Percentiles rank a stretch among this genome's conserved stretches.
Evolutionary conservation across 2,888 invertebrate species (phyloP).

Genomic region (Nephrotoma appendiculata): DNA sequence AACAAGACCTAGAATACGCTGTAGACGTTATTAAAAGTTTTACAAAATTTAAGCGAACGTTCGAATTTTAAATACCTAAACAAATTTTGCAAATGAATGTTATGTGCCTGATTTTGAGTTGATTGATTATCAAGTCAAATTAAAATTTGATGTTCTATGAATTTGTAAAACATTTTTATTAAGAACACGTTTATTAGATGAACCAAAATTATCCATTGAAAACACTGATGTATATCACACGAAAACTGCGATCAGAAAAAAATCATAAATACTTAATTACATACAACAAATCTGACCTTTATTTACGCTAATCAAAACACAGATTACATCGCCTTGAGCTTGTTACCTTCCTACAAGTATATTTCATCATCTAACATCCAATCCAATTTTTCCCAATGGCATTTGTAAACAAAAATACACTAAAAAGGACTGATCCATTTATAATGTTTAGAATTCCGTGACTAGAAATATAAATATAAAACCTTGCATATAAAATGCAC

Average conservation of each 20-base stretch:
- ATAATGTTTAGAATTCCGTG: background rate
- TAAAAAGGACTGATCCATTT: background rate
- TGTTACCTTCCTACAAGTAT: background rate
- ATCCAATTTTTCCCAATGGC: background rate
- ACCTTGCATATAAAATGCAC: background rate
- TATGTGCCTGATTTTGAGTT: too few relatives aligned
- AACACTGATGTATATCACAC: background rate
- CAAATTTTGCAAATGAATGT: too few relatives aligned
- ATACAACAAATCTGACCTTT: background rate
- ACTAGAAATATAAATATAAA: background rate
- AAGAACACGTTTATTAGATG: too few relatives aligned
- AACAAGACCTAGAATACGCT: too few relatives aligned
- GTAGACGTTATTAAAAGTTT: too few relatives aligned
- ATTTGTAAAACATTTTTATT: too few relatives aligned
- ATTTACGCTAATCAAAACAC: background rate
- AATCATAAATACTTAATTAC: background rate
- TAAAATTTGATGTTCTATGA: too few relatives aligned
- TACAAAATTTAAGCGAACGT: too few relatives aligned
- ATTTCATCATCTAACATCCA: background rate
- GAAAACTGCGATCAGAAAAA: background rate
- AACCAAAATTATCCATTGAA: background rate
- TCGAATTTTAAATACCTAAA: too few relatives aligned
- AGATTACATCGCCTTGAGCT: background rate
- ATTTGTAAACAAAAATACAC: background rate
- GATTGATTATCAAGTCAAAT: too few relatives aligned